Percentiles rank a stretch among this genome's conserved stretches.
Evolutionary conservation across 2,888 invertebrate species (phyloP).

Genomic region (Coelopa pilipes): DNA sequence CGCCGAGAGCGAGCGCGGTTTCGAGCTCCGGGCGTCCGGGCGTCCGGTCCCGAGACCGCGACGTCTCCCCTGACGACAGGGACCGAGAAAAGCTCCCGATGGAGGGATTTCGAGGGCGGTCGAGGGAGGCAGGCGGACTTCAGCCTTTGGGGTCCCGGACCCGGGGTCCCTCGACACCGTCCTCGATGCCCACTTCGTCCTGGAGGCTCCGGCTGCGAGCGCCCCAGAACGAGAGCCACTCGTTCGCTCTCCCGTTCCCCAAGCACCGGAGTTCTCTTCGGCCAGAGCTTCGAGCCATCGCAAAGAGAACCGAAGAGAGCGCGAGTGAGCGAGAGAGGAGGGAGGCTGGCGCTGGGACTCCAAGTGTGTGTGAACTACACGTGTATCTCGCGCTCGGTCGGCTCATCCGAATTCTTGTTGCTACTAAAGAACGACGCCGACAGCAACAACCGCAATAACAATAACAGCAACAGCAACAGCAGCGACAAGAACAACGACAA

Average conservation of each 20-base stretch:
- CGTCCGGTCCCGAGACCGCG: no score
- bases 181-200: no score
- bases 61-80: no score
- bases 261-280: constrained; percentile 6
- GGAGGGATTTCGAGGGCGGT: no score
- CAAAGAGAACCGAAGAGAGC: background rate
- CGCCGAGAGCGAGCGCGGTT: no score
- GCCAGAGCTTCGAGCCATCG: background rate
- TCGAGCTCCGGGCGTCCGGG: no score
- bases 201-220: no score
- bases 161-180: no score
- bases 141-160: no score
- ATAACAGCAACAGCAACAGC: background rate
- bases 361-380: constrained; percentile 29
- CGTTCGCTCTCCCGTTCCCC: background rate
- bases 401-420: constrained; percentile 20
- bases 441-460: background rate
- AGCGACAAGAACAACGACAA: constrained; percentile 12
- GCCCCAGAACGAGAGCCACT: background rate
- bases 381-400: constrained; percentile 23
- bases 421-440: constrained; percentile 4
- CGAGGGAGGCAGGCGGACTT: no score
- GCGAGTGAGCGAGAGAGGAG: background rate
- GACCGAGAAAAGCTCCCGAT: no score
- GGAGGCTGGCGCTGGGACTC: background rate